Evolutionary conservation across 2,113 vertebrate species (phyloP).

Genomic region (Pardalotus punctatus): DNA sequence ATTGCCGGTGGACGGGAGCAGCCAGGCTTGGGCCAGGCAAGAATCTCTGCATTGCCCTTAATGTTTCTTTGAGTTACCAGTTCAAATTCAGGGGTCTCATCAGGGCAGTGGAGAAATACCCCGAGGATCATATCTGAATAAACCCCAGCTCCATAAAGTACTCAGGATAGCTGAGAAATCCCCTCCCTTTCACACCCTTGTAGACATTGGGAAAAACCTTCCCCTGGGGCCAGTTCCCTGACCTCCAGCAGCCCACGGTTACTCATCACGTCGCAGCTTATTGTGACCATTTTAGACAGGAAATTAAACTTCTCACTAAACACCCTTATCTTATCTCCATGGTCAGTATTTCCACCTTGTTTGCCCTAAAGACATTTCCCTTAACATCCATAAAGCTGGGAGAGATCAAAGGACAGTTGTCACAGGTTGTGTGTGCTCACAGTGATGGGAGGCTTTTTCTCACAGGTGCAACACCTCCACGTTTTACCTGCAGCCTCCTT

Average conservation of each 20-base stretch:
- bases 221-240: neutral
- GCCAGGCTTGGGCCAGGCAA: neutral
- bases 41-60: neutral
- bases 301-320: neutral
- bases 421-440: neutral
- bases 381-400: neutral
- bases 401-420: neutral
- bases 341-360: neutral
- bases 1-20: neutral
- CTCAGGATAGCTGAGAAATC: neutral
- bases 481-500: neutral
- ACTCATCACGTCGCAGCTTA: neutral
- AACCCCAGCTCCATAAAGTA: neutral
- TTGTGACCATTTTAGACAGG: neutral
- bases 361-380: neutral
- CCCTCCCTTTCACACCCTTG: neutral
- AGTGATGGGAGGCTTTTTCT: neutral
- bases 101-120: neutral
- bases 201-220: neutral
- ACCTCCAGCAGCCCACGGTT: neutral
- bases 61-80: neutral
- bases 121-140: neutral
- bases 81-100: neutral
- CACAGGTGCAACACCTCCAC: neutral
- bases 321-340: neutral